Conservation (phyloP, 2,113 vertebrate species). For the Pyrgilauda ruficollis region DNA sequence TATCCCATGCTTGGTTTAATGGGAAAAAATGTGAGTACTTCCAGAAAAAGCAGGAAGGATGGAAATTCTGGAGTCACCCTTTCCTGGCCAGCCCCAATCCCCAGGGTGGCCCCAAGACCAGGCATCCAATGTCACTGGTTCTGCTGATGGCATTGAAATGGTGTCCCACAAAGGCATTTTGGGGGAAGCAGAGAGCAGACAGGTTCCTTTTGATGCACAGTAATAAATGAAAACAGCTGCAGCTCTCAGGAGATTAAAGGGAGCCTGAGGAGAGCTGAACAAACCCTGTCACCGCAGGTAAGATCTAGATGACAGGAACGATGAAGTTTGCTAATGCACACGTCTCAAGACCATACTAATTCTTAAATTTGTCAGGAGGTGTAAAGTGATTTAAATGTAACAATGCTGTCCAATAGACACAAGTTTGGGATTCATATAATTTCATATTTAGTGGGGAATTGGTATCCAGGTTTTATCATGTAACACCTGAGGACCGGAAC, state of each 20-base stretch:
- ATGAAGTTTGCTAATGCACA: background rate
- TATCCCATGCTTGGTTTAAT: background rate
- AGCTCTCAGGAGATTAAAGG: constrained; percentile 42
- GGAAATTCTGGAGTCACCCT: background rate
- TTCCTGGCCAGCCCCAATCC: background rate
- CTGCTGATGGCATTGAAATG: background rate
- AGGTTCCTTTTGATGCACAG: background rate
- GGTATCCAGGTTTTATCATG: background rate
- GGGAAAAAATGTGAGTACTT: background rate
- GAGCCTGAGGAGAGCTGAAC: constrained; percentile 28
- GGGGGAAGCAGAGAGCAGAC: background rate
- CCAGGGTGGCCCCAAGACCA: background rate
- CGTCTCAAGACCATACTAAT: background rate
- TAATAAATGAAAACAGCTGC: constrained; percentile 12
- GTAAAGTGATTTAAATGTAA: background rate
- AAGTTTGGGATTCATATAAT: background rate
- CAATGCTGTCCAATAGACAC: background rate
- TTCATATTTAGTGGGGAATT: background rate
- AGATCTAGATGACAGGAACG: background rate
- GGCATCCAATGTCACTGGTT: rapidly evolving
- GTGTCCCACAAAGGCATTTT: background rate
- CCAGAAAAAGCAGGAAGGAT: background rate
- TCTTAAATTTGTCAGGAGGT: background rate
- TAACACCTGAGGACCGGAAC: background rate
- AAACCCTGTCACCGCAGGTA: background rate